A percentile compares a stretch with the other conserved stretches of the same genome.
phyloP scores from a whole-genome alignment of 2,888 invertebrate genomes.

The Scelioninae gen. 1 region DNA sequence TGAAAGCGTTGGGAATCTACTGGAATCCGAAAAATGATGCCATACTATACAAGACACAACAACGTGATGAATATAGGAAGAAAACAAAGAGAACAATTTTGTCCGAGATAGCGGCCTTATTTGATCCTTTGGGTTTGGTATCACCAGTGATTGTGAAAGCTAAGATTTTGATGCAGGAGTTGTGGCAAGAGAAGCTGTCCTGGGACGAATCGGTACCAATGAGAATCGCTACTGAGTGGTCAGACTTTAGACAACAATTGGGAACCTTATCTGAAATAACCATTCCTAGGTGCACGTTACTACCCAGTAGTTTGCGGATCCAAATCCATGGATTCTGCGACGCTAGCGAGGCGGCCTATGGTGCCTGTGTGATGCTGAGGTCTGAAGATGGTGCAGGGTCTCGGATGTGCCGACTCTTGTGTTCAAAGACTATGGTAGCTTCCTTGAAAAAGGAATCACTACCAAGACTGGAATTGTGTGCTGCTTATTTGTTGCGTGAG shows the following conservation, averaged over 20 bases:
- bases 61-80: neutral
- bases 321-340: conserved; percentile 23
- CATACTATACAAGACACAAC: neutral
- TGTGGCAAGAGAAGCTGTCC: conserved; percentile 56
- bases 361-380: conserved; percentile 31
- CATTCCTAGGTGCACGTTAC: neutral
- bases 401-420: conserved; percentile 15
- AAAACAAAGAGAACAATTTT: conserved; percentile 19
- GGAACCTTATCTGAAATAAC: neutral
- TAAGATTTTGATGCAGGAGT: conserved; percentile 62
- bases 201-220: conserved; percentile 70
- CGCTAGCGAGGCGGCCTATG: conserved; percentile 19
- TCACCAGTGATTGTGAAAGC: conserved; percentile 62
- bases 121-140: conserved; percentile 58
- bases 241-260: conserved; percentile 33
- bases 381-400: neutral
- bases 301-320: neutral
- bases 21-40: conserved; percentile 53
- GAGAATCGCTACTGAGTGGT: conserved; percentile 44
- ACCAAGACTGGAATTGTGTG: conserved; percentile 67
- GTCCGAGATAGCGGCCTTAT: conserved; percentile 12
- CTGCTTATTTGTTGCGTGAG: conserved; percentile 20
- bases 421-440: conserved; percentile 57
- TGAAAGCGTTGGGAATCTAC: conserved; percentile 35
- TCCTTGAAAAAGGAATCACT: conserved; percentile 44